These are phyloP conservation scores for Phymatocera aterrima DNA, from an alignment of 2,888 invertebrate species.

Conservation along the genomic window DNA sequence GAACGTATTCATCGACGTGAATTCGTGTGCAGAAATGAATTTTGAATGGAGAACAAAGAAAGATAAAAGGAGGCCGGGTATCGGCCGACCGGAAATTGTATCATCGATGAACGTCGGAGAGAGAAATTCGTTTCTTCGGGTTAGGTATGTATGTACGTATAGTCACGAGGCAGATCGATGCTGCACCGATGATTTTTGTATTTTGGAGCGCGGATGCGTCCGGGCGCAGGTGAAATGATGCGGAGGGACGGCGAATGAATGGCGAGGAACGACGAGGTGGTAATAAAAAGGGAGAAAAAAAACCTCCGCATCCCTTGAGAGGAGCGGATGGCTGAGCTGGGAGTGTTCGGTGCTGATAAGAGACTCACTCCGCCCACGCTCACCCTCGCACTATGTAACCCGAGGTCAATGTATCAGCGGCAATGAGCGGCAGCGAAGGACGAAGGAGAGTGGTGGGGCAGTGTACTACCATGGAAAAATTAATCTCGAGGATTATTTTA, in stretches of 20 bases:
- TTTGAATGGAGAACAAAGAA: no score
- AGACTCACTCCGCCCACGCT: slow-evolving; percentile 51
- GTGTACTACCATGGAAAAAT: slow-evolving; percentile 63
- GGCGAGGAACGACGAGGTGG: not conserved
- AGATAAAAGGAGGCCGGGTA: no score
- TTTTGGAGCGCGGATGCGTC: no score
- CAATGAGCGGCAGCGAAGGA: not conserved
- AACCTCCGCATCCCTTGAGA: not conserved
- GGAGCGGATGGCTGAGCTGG: slow-evolving; percentile 22
- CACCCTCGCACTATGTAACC: slow-evolving; percentile 50
- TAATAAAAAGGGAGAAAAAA: not conserved
- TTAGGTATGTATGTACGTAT: no score
- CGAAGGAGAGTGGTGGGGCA: no score
- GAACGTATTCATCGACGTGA: no score
- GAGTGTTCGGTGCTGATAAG: slow-evolving; percentile 70
- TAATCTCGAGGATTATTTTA: slow-evolving; percentile 66
- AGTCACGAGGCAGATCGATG: no score
- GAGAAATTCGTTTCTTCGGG: no score
- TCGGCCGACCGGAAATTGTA: no score
- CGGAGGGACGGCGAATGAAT: not conserved
- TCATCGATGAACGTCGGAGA: no score
- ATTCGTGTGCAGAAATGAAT: no score
- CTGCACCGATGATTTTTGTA: no score
- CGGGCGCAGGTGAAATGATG: not conserved
- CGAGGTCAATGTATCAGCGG: slow-evolving; percentile 62